These are phyloP conservation scores for Muschampia plurimacula DNA, from an alignment of 2,888 invertebrate species.

Conservation along the genomic window DNA sequence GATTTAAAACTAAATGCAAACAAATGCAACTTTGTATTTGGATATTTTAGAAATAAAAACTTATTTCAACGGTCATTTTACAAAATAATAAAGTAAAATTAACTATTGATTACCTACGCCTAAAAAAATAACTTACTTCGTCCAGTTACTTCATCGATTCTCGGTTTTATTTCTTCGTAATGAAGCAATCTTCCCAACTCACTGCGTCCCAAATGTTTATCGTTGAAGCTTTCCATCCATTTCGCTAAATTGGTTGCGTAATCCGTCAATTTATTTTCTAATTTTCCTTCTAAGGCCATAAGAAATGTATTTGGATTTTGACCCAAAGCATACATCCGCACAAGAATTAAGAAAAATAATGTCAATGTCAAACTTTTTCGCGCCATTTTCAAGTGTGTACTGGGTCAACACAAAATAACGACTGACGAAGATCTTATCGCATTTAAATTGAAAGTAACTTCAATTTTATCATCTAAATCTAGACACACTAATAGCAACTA, in stretches of 20 bases:
- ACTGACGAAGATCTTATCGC: constrained; percentile 50
- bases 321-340: constrained; percentile 20
- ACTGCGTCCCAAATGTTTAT: constrained; percentile 62
- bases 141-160: constrained; percentile 44
- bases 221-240: constrained; percentile 67
- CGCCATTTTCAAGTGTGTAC: constrained; percentile 48
- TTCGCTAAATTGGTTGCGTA: constrained; percentile 51
- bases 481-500: too few relatives aligned
- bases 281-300: constrained; percentile 53
- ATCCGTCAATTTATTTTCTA: constrained; percentile 58
- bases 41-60: too few relatives aligned
- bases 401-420: constrained; percentile 48
- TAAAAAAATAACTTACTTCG: constrained; percentile 23
- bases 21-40: too few relatives aligned
- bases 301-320: constrained; percentile 42
- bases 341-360: constrained; percentile 46
- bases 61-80: too few relatives aligned
- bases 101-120: too few relatives aligned
- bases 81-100: too few relatives aligned
- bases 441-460: not conserved
- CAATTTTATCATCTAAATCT: too few relatives aligned
- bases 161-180: constrained; percentile 67
- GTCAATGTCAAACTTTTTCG: constrained; percentile 44
- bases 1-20: too few relatives aligned
- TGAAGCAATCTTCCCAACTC: constrained; percentile 62